A percentile compares a stretch with the other conserved stretches of the same genome.
phyloP scores from a whole-genome alignment of 2,888 invertebrate species.

The Deilephila porcellus region DNA sequence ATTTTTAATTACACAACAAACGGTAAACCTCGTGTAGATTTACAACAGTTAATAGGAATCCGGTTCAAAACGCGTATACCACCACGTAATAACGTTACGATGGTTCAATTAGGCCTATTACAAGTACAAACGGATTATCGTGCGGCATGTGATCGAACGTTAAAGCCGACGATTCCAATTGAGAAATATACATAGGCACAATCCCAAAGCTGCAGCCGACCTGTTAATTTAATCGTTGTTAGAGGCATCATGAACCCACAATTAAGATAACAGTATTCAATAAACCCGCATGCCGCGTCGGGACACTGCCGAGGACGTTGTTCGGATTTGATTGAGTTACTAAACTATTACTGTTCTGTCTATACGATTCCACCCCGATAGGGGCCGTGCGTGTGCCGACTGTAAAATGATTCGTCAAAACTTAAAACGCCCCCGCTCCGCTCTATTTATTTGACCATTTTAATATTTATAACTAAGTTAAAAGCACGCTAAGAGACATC shows the following conservation, averaged over 20 bases:
- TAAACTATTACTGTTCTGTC: conserved; percentile 62
- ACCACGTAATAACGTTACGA: conserved; percentile 60
- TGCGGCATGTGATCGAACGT: conserved; percentile 63
- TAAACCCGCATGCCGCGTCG: conserved; percentile 70
- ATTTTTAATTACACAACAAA: conserved; percentile 12
- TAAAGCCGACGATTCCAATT: conserved; percentile 64
- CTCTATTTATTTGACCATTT: background rate
- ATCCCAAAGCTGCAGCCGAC: conserved; percentile 63
- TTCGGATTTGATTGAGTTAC: conserved; percentile 77
- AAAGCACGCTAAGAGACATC: background rate
- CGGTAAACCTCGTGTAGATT: conserved; percentile 15
- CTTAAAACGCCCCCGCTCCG: background rate
- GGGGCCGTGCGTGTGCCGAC: conserved; percentile 50
- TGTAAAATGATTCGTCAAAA: conserved; percentile 37
- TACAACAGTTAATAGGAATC: conserved; percentile 32
- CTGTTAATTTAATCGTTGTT: conserved; percentile 80
- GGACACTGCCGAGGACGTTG: conserved; percentile 60
- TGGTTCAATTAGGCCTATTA: conserved; percentile 75
- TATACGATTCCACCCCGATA: conserved; percentile 50
- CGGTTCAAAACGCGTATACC: conserved; percentile 43
- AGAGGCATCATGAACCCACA: conserved; percentile 72
- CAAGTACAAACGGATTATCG: conserved; percentile 71
- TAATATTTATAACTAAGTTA: background rate
- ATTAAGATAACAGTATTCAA: conserved; percentile 81
- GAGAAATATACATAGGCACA: conserved; percentile 55